Conservation (phyloP, 2,113 vertebrate species). For the Morone chrysops region DNA sequence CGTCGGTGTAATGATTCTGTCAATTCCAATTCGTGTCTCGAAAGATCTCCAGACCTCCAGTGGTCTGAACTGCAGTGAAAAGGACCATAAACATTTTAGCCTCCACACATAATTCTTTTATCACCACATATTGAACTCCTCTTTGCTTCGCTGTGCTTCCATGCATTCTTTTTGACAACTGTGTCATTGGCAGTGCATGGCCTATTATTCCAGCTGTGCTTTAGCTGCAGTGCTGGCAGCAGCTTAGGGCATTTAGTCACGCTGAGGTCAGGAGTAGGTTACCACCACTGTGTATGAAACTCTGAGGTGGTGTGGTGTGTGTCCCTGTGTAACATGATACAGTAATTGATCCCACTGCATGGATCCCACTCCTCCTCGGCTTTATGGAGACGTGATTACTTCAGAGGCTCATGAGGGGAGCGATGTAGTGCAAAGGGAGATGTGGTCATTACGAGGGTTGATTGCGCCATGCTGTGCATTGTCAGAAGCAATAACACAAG, state of each 20-base stretch:
- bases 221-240: conserved; percentile 48
- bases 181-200: conserved; percentile 34
- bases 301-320: conserved; percentile 30
- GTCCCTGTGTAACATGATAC: conserved; percentile 34
- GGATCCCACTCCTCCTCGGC: conserved; percentile 14
- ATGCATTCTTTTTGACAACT: conserved; percentile 31
- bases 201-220: conserved; percentile 64
- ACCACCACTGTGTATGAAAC: conserved; percentile 19
- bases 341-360: conserved; percentile 46
- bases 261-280: conserved; percentile 58
- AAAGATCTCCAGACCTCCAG: conserved; percentile 13
- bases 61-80: background rate
- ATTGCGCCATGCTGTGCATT: conserved; percentile 11
- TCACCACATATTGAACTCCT: conserved; percentile 9
- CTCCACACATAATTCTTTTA: conserved; percentile 8
- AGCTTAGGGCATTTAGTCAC: conserved; percentile 40
- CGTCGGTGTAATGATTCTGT: conserved; percentile 33
- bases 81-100: conserved; percentile 9
- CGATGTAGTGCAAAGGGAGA: conserved; percentile 42
- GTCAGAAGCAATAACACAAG: conserved; percentile 12
- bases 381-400: conserved; percentile 50
- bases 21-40: background rate
- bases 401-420: conserved; percentile 11
- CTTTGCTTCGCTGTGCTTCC: conserved; percentile 20
- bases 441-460: conserved; percentile 13